Conservation (phyloP, 2,797 vertebrate species). For the Amblyraja radiata region DNA sequence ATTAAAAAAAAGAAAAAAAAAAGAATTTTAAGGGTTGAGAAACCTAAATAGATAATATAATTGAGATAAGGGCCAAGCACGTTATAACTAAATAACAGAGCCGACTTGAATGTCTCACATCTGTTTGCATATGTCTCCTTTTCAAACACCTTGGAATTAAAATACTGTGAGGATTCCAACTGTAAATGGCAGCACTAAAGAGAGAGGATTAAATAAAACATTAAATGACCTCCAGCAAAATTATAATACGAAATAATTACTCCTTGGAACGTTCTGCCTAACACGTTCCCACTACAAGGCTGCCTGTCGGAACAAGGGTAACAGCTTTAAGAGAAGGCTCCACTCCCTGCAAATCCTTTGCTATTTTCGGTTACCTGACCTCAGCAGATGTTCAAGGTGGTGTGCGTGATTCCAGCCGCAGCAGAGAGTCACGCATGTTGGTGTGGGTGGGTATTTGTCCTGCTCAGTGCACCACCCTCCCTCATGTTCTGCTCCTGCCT, state of each 20-base stretch:
- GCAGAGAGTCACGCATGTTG: background rate
- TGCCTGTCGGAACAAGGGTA: background rate
- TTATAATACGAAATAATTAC: constrained; percentile 24
- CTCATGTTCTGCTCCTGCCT: background rate
- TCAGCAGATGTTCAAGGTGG: background rate
- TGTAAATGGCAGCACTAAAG: background rate
- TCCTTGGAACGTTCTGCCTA: background rate
- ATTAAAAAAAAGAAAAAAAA: no score
- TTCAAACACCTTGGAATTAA: background rate
- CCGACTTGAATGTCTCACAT: background rate
- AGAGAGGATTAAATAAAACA: background rate
- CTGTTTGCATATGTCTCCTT: background rate
- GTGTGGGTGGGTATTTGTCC: background rate
- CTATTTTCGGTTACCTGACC: background rate
- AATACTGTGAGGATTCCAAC: background rate
- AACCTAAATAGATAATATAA: background rate
- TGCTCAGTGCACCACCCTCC: background rate
- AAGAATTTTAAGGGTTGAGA: background rate
- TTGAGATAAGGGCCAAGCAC: background rate
- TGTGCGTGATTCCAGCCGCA: background rate
- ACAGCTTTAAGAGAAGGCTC: background rate
- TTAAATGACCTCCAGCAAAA: constrained; percentile 1
- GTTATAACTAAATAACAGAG: background rate
- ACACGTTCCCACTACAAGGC: background rate
- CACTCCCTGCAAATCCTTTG: constrained; percentile 12